A percentile compares a stretch with the other conserved stretches of the same genome.
Conservation (phyloP, 2,888 invertebrate genomes). For the Caenorhabditis wallacei region DNA sequence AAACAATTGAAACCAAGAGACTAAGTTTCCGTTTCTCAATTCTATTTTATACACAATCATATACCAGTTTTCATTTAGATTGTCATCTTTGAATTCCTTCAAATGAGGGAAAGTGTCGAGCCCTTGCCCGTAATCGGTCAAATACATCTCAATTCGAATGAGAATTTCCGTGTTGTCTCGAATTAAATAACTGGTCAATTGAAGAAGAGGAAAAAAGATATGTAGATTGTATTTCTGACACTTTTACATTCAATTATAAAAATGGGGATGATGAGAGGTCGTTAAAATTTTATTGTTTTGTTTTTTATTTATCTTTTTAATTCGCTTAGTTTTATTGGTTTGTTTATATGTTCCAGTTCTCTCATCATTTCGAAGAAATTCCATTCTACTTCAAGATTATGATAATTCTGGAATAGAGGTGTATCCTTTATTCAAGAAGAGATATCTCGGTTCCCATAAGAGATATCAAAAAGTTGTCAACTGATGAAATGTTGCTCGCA, state of each 20-base stretch:
- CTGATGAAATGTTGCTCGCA: too few species aligned
- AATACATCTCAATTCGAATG: constrained; percentile 5
- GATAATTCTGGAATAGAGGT: too few species aligned
- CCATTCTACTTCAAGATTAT: too few species aligned
- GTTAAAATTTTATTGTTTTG: constrained; percentile 12
- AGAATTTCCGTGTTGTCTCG: constrained; percentile 34
- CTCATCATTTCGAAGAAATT: neutral
- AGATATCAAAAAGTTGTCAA: too few species aligned
- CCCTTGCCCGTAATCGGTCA: constrained; percentile 19
- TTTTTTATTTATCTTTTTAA: neutral
- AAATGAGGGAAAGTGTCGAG: constrained; percentile 32
- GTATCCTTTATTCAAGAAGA: too few species aligned
- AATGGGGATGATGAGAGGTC: neutral
- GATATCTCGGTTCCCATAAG: too few species aligned
- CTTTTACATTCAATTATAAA: constrained; percentile 21
- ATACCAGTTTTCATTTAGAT: constrained; percentile 31
- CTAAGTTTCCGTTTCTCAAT: neutral
- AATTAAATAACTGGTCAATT: constrained; percentile 34
- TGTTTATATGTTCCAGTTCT: neutral
- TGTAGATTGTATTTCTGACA: constrained; percentile 27
- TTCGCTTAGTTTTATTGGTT: neutral
- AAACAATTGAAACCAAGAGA: constrained; percentile 4
- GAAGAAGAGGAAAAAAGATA: neutral
- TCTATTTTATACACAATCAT: constrained; percentile 3
- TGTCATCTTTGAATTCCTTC: constrained; percentile 11